Evolutionary conservation across 2,113 vertebrate species (phyloP), one percentile per base, ranked within the genome.

Genomic region (Podocnemis expansa): DNA sequence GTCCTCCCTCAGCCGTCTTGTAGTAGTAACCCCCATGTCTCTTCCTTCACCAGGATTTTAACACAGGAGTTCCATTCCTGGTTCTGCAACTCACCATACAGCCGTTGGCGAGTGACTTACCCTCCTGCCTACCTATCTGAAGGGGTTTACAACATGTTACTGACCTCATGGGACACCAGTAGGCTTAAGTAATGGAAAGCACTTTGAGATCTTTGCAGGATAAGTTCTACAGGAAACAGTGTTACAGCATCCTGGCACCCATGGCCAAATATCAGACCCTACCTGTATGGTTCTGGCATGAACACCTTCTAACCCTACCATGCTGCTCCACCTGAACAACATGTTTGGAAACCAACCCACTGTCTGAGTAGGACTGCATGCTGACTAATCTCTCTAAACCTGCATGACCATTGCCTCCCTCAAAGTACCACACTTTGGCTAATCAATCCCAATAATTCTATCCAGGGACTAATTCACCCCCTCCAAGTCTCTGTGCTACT

Each of bases 351-450:
- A 70, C 2, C 16, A 83, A 93, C 60, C 21, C 91, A 58, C 6
- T 1, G 22, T 56, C 82, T n/a, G 82, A 27, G 47, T 1, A 6
- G 51, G 45, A 63, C 89, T 85, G 80, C 85, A 56, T 83, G 3
- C 0, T 12, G 10, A 80, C 76, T 88, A 87, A 73, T 14, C 83
- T 58, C 76, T 47, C 9, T 80, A 70, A 84, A 51, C 79, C 14
- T 17, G n/a, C 6, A 29, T n/a, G 54, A 7, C 6, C 17, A 16
- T 0, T 7, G 89, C 49, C 43, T 31, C 78, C 51, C 79, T 52
- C 60, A 83, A 94, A 88, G 16, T 27, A 76, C 86, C 82, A 55
- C 85, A 87, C 84, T 78, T 34, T 5, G 47, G 83, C 52, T 96
- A 80, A 78, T 87, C 95, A 70, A 49, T 70, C 56, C 63, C 83